A percentile compares a stretch with the other conserved stretches of the same genome.
These are phyloP conservation scores for Acridotheres tristis DNA, from an alignment of 2,797 vertebrate species.

Conservation along the genomic window DNA sequence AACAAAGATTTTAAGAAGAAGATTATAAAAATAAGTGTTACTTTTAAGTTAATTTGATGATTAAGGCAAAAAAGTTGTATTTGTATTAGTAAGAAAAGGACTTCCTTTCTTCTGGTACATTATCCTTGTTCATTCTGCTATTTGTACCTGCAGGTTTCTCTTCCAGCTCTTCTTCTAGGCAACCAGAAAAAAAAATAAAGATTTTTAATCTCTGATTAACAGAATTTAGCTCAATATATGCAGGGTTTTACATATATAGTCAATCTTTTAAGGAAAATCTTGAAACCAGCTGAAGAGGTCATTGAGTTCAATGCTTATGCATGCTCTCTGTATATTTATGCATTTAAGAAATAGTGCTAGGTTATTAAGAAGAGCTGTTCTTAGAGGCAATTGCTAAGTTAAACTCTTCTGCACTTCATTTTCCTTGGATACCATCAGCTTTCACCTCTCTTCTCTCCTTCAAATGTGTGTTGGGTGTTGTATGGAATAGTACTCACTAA, in stretches of 20 bases:
- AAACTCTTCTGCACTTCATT: neutral
- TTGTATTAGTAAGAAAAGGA: neutral
- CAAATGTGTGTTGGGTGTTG: neutral
- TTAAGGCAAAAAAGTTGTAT: neutral
- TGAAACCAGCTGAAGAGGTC: neutral
- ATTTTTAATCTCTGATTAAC: neutral
- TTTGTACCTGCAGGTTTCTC: neutral
- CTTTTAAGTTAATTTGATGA: neutral
- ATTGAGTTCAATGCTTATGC: neutral
- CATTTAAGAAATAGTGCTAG: neutral
- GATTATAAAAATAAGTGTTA: neutral
- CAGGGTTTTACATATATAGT: accelerated
- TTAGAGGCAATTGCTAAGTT: neutral
- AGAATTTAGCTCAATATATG: neutral
- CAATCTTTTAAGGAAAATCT: neutral
- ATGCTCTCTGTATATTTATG: neutral
- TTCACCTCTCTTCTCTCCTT: neutral
- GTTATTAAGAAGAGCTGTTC: neutral
- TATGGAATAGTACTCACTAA: neutral
- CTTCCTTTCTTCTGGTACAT: neutral
- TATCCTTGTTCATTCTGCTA: neutral
- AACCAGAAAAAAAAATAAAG: neutral
- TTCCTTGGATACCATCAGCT: neutral
- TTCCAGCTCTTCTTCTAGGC: neutral
- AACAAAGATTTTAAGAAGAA: neutral